These are phyloP conservation scores for Eurystomus gularis DNA, from an alignment of 2,113 vertebrate species.

Conservation along the genomic window DNA sequence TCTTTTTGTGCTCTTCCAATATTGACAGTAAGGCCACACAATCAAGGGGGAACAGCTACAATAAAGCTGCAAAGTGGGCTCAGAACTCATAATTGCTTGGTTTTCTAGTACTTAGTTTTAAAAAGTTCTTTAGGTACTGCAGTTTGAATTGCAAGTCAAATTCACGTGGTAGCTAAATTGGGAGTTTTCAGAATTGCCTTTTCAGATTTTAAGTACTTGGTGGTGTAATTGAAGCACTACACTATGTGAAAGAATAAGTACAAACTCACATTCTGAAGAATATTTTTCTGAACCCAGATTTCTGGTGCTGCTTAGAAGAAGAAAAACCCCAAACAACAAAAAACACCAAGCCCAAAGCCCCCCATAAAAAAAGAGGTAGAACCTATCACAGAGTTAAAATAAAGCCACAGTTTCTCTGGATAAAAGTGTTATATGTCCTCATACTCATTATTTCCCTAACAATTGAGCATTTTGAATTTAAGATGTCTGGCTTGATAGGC, in stretches of 20 bases:
- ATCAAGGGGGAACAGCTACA: background rate
- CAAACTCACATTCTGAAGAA: background rate
- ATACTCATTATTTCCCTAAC: background rate
- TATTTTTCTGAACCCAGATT: background rate
- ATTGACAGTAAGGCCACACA: background rate
- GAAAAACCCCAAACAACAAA: accelerated
- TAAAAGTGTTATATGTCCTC: background rate
- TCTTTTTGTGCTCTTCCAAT: background rate
- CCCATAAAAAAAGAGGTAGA: background rate
- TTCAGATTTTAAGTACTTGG: background rate
- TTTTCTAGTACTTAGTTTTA: background rate
- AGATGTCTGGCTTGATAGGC: background rate
- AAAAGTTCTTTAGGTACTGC: background rate
- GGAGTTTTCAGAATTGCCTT: background rate
- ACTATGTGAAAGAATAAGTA: background rate
- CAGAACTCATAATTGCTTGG: background rate
- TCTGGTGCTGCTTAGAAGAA: background rate
- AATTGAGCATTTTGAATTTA: background rate
- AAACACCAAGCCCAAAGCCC: background rate
- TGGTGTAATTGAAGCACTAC: background rate
- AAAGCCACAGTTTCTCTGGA: background rate
- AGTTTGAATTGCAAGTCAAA: background rate
- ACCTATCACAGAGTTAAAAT: background rate
- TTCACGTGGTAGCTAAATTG: background rate
- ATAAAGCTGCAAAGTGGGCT: background rate